Conservation (phyloP, 2,888 invertebrate species). For the Terebella lapidaria region DNA sequence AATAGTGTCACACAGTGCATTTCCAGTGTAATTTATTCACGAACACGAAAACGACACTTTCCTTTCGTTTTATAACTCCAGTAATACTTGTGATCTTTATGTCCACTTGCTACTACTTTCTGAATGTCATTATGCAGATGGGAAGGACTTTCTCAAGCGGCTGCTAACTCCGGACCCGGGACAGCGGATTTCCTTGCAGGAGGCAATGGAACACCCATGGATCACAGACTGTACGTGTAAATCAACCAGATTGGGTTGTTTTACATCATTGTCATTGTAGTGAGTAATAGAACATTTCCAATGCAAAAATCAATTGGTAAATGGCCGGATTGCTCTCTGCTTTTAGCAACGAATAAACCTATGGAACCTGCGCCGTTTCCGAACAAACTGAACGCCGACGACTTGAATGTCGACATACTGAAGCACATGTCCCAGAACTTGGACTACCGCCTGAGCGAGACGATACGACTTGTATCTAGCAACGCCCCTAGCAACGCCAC, state of each 20-base stretch:
- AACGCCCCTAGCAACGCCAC: slow-evolving; percentile 43
- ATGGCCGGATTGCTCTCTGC: background rate
- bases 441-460: slow-evolving; percentile 40
- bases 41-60: no score
- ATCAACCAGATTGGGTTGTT: no score
- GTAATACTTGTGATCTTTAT: no score
- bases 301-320: no score
- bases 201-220: slow-evolving; percentile 48
- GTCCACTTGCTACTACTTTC: no score
- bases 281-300: no score
- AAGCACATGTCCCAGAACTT: slow-evolving; percentile 44
- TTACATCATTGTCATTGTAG: no score
- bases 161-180: slow-evolving; percentile 47
- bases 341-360: slow-evolving; percentile 30
- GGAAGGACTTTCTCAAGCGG: slow-evolving; percentile 41
- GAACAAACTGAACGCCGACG: slow-evolving; percentile 37
- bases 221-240: slow-evolving; percentile 35
- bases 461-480: slow-evolving; percentile 40
- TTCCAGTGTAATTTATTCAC: no score
- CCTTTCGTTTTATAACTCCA: no score
- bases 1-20: no score
- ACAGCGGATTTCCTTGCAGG: slow-evolving; percentile 36
- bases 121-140: no score
- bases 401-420: slow-evolving; percentile 37
- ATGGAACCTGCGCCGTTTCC: slow-evolving; percentile 38